These are phyloP conservation scores for Drosophila quinaria DNA, from an alignment of 2,888 invertebrate species.

Conservation along the genomic window DNA sequence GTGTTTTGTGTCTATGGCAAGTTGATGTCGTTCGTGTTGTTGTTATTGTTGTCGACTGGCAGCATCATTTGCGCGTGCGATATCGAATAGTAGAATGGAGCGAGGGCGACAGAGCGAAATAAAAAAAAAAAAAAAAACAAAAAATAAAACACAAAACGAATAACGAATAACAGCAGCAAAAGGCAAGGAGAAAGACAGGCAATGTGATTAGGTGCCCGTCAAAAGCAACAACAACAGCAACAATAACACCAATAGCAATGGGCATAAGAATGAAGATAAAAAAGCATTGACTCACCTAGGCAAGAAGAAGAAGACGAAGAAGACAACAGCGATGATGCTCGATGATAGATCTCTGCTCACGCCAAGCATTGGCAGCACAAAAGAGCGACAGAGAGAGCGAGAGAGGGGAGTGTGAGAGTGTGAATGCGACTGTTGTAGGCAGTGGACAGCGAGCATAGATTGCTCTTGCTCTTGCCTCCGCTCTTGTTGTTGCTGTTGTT, in stretches of 20 bases:
- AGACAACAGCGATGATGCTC: slow-evolving; percentile 39
- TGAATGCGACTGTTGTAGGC: slow-evolving; percentile 5
- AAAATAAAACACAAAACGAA: slow-evolving; percentile 13
- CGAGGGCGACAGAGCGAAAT: slow-evolving; percentile 25
- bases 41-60: slow-evolving; percentile 30
- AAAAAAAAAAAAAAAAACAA: too few relatives aligned
- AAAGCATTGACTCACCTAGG: slow-evolving; percentile 70
- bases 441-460: slow-evolving; percentile 43
- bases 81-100: slow-evolving; percentile 35
- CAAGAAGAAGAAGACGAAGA: slow-evolving; percentile 19
- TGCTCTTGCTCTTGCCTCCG: slow-evolving; percentile 20
- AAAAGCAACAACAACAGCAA: slow-evolving; percentile 3
- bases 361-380: slow-evolving; percentile 6
- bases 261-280: slow-evolving; percentile 29
- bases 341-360: slow-evolving; percentile 58
- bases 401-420: slow-evolving; percentile 7
- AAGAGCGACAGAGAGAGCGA: slow-evolving; percentile 2
- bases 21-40: slow-evolving; percentile 27
- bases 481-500: slow-evolving; percentile 9
- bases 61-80: slow-evolving; percentile 78
- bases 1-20: slow-evolving; percentile 57
- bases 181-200: slow-evolving; percentile 32
- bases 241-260: slow-evolving; percentile 22
- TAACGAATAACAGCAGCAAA: slow-evolving; percentile 38
- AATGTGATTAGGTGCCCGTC: slow-evolving; percentile 41